phyloP scores from a whole-genome alignment of 2,113 vertebrate species.

The Polypterus senegalus region DNA sequence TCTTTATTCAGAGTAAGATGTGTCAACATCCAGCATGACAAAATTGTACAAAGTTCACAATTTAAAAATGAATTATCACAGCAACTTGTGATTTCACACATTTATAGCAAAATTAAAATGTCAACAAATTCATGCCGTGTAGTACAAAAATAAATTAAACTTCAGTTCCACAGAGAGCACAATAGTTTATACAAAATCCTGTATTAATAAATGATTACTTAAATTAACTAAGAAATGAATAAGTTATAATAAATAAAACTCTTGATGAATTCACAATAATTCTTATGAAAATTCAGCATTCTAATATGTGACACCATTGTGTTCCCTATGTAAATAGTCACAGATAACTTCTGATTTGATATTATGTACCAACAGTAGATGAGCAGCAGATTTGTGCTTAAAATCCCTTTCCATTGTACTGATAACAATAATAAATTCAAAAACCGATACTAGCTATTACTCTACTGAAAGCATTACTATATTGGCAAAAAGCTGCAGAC shows the following conservation, averaged over 20 bases:
- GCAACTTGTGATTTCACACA: conserved; percentile 99
- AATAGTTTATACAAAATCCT: conserved; percentile 99
- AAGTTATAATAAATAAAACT: conserved; percentile 89
- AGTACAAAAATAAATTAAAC: conserved; percentile 99
- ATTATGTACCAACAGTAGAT: conserved; percentile 86
- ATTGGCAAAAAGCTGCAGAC: conserved; percentile 97
- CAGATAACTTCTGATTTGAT: conserved; percentile 84
- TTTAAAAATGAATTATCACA: conserved; percentile 99
- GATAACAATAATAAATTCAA: conserved; percentile 85
- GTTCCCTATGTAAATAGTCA: conserved; percentile 87
- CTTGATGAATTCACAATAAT: conserved; percentile 97
- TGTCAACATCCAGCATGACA: conserved; percentile 99
- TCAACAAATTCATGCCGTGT: conserved; percentile 99
- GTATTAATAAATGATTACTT: conserved; percentile 96
- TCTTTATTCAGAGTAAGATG: conserved; percentile 99
- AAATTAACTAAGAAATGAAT: conserved; percentile 92
- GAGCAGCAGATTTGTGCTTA: conserved; percentile 98
- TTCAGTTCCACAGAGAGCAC: conserved; percentile 99
- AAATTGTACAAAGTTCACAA: conserved; percentile 99
- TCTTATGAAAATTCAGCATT: conserved; percentile 95
- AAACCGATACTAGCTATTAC: conserved; percentile 93
- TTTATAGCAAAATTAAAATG: conserved; percentile 99
- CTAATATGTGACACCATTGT: conserved; percentile 89
- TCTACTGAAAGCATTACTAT: conserved; percentile 97
- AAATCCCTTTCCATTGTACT: conserved; percentile 89